phyloP scores from a whole-genome alignment of 2,797 vertebrate genomes.

The Psittacula echo region DNA sequence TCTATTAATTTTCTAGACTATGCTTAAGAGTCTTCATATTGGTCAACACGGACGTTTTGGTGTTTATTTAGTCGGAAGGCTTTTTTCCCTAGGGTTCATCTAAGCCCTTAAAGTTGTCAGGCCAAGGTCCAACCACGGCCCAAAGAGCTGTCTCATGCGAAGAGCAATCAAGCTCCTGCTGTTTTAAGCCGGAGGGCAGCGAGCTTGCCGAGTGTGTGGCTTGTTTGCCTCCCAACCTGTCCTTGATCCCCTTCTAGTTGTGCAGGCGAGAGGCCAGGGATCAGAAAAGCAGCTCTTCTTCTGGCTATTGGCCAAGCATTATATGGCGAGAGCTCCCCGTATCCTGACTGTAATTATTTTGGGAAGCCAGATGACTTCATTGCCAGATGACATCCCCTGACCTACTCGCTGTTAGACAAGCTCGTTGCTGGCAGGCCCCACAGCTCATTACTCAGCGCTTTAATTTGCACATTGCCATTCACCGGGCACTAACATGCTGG shows the following conservation, averaged over 20 bases:
- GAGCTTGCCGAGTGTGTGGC: rapidly evolving
- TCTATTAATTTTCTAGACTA: not conserved
- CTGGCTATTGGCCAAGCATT: not conserved
- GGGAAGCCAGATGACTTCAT: conserved; percentile 47
- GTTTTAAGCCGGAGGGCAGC: not conserved
- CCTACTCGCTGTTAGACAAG: not conserved
- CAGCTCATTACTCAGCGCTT: not conserved
- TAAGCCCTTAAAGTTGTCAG: not conserved
- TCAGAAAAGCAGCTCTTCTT: not conserved
- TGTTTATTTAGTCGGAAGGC: not conserved
- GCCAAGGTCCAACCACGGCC: not conserved
- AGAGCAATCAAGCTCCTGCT: not conserved
- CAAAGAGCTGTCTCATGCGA: not conserved
- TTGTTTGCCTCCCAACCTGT: not conserved
- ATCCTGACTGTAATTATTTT: conserved; percentile 14
- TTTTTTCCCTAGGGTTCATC: not conserved
- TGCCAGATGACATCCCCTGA: conserved; percentile 31
- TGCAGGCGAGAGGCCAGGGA: not conserved
- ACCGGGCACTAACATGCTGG: not conserved
- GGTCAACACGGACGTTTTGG: not conserved
- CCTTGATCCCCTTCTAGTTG: not conserved
- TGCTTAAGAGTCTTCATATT: not conserved
- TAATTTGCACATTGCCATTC: not conserved
- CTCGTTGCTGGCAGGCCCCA: not conserved
- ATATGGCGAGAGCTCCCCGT: not conserved